Evolutionary conservation across 2,113 vertebrate genomes (phyloP), one percentile per base, ranked within the genome.

Genomic region (Festucalex cinctus): DNA sequence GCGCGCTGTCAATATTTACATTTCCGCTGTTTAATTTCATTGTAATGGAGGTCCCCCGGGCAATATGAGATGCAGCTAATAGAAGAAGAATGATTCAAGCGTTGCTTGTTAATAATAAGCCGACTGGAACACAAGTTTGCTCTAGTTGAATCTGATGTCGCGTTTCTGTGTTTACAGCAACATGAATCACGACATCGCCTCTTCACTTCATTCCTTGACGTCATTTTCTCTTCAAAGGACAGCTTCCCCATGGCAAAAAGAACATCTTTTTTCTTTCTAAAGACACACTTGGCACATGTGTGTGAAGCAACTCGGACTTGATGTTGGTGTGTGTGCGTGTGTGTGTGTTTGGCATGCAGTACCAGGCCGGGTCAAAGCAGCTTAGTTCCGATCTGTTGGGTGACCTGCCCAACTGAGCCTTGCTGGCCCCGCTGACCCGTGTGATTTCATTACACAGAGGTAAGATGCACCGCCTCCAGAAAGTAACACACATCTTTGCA

Each of bases 381-480:
- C 90, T 92, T 92, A 92, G 85, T 91, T 91, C 89, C 83, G 79
- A 90, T 89, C 86, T 77, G 85, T 69, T 89, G 90, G 82, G 48
- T 86, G 89, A 92, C 90, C 91, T 91, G 88, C 84, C 56, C 49
- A n/a, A n/a, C n/a, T n/a, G 70, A 77, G 77, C 67, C 74, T 72
- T 65, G 73, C 78, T 71, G 75, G 83, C 86, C 88, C 79, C 81
- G 78, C 77, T 89, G 89, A 92, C 90, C 88, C 85, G 67, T 77
- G 76, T 92, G 88, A 92, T 92, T 89, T 90, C 84, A 88, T 91
- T 92, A 92, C 78, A 69, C 68, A 69, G 89, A 90, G 89, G 84
- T 90, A 86, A 90, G 83, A 53, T 16, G 49, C 73, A 78, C 56
- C 70, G 80, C 81, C 75, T 77, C 63, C n/a, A n/a, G n/a, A n/a